Conservation (phyloP, 2,888 invertebrate genomes). For the Zootermopsis nevadensis region DNA sequence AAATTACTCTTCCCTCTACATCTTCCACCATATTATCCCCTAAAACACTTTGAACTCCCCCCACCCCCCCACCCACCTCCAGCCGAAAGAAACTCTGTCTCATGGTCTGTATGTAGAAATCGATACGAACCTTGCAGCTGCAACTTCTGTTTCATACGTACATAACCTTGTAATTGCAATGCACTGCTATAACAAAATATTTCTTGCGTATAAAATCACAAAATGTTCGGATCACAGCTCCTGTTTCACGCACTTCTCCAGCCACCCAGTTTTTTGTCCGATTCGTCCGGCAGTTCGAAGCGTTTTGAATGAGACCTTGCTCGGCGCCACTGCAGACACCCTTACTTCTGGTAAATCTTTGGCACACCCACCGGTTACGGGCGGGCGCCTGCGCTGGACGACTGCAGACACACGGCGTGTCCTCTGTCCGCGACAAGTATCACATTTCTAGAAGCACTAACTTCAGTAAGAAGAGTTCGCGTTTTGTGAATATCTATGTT, state of each 20-base stretch:
- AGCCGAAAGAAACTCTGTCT: no score
- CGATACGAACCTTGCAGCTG: slow-evolving; percentile 25
- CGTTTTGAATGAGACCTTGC: slow-evolving; percentile 32
- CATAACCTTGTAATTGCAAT: not conserved
- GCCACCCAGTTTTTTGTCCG: slow-evolving; percentile 27
- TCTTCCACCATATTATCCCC: not conserved
- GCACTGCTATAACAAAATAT: not conserved
- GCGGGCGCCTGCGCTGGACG: not conserved
- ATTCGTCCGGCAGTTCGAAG: slow-evolving; percentile 15
- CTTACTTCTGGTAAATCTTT: not conserved
- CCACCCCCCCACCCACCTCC: not conserved
- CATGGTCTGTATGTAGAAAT: slow-evolving; percentile 15
- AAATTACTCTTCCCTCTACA: slow-evolving; percentile 4
- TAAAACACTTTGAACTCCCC: not conserved
- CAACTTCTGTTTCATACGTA: slow-evolving; percentile 4
- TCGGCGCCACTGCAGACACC: slow-evolving; percentile 32
- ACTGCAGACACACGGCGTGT: slow-evolving; percentile 15
- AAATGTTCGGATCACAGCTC: slow-evolving; percentile 17
- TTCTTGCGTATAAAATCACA: slow-evolving; percentile 20
- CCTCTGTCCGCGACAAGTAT: not conserved
- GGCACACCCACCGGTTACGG: not conserved
- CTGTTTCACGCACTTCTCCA: slow-evolving; percentile 22
- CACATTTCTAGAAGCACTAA: no score
- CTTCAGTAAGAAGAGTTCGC: no score
- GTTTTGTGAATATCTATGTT: no score